A percentile compares a stretch with the other conserved stretches of the same genome.
Evolutionary conservation across 2,113 vertebrate genomes (phyloP).

Genomic region (Machaerirhynchus nigripectus): DNA sequence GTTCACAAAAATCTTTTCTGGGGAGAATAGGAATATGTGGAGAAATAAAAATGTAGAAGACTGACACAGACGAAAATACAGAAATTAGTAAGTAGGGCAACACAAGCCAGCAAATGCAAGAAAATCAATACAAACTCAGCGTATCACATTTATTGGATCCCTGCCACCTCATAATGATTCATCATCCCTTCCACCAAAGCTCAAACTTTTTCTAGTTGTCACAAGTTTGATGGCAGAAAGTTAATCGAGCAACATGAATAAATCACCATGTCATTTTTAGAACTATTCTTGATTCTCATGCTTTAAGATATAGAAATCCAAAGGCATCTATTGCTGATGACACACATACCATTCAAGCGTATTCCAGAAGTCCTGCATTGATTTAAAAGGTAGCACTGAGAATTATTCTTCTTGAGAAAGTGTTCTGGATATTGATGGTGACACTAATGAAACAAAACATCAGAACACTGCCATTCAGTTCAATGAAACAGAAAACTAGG

Average conservation of each 20-base stretch:
- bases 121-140: background rate
- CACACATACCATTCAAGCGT: background rate
- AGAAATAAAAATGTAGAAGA: background rate
- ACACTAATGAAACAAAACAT: background rate
- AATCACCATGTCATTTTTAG: constrained; percentile 1
- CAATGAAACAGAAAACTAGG: background rate
- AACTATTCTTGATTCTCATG: background rate
- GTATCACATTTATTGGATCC: background rate
- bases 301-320: background rate
- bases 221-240: background rate
- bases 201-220: background rate
- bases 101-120: background rate
- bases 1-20: background rate
- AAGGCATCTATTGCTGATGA: background rate
- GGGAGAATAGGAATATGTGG: background rate
- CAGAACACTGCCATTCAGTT: background rate
- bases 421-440: background rate
- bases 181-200: background rate
- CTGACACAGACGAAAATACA: background rate
- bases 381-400: background rate
- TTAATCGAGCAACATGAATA: background rate
- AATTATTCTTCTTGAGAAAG: constrained; percentile 1
- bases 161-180: background rate
- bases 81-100: background rate
- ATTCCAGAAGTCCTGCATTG: background rate